Percentiles rank a stretch among this genome's conserved stretches.
These are phyloP conservation scores for Mylabris sibirica DNA, from an alignment of 2,888 invertebrate genomes.

Conservation along the genomic window DNA sequence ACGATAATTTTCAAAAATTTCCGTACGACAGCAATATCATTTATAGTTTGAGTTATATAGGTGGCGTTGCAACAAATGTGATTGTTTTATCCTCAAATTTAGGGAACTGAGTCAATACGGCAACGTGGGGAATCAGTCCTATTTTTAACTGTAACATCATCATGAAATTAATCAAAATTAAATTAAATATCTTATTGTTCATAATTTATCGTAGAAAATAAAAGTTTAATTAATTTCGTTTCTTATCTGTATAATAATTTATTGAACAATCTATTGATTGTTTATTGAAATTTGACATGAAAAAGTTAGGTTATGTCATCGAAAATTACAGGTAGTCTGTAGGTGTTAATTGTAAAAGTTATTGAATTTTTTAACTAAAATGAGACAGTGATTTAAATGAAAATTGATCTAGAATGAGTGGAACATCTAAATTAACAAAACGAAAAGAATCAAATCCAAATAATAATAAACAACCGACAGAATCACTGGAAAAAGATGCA, in stretches of 20 bases:
- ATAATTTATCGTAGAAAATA: too few species aligned
- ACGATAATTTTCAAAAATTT: too few species aligned
- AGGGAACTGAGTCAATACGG: too few species aligned
- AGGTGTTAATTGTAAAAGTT: background rate
- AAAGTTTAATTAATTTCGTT: too few species aligned
- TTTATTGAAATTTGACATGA: background rate
- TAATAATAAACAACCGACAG: background rate
- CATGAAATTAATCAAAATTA: too few species aligned
- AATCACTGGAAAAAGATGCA: background rate
- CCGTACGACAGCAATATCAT: too few species aligned
- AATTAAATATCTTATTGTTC: too few species aligned
- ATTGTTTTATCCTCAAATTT: too few species aligned
- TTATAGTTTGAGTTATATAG: too few species aligned
- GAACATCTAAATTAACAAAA: constrained; percentile 2
- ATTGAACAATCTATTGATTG: too few species aligned
- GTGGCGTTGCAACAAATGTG: too few species aligned
- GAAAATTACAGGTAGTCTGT: background rate
- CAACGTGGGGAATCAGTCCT: background rate
- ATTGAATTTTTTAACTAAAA: background rate
- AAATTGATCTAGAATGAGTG: background rate
- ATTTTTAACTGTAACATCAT: background rate
- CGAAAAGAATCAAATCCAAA: background rate
- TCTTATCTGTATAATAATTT: too few species aligned
- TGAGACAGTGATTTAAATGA: background rate
- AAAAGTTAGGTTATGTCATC: background rate